Percentiles rank a stretch among this genome's conserved stretches.
Evolutionary conservation across 2,113 vertebrate species (phyloP).

Genomic region (Mesembrinibis cayennensis): DNA sequence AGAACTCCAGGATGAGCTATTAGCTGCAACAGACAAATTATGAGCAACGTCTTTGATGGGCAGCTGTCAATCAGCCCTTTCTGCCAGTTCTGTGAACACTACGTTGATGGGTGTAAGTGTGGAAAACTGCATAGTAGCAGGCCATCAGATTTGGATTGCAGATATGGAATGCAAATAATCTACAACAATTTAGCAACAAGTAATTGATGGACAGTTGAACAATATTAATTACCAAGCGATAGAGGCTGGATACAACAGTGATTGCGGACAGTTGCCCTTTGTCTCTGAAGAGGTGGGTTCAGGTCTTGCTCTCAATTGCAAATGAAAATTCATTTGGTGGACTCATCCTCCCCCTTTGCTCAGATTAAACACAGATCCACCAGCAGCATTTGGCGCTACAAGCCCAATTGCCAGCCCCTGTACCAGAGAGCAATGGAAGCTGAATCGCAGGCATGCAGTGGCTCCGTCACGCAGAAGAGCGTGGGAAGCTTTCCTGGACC

Average conservation of each 20-base stretch:
- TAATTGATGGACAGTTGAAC: not conserved
- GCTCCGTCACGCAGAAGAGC: not conserved
- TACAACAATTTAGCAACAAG: not conserved
- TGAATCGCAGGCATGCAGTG: not conserved
- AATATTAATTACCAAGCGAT: not conserved
- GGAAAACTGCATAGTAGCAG: not conserved
- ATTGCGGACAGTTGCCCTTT: not conserved
- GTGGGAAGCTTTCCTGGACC: not conserved
- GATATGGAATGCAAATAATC: not conserved
- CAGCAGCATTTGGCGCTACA: not conserved
- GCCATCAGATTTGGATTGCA: not conserved
- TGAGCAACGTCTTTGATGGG: not conserved
- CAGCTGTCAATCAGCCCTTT: not conserved
- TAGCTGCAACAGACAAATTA: not conserved
- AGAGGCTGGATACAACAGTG: not conserved
- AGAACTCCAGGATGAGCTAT: not conserved
- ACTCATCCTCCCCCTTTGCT: not conserved
- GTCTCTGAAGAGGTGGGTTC: not conserved
- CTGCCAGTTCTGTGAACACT: not conserved
- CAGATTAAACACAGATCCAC: not conserved
- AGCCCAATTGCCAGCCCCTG: not conserved
- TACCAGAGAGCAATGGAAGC: not conserved
- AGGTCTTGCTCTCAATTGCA: not conserved
- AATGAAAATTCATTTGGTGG: not conserved
- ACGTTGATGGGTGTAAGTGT: not conserved